A percentile compares a stretch with the other conserved stretches of the same genome.
Evolutionary conservation across 2,888 invertebrate species (phyloP).

Genomic region (Elgonia sp.): DNA sequence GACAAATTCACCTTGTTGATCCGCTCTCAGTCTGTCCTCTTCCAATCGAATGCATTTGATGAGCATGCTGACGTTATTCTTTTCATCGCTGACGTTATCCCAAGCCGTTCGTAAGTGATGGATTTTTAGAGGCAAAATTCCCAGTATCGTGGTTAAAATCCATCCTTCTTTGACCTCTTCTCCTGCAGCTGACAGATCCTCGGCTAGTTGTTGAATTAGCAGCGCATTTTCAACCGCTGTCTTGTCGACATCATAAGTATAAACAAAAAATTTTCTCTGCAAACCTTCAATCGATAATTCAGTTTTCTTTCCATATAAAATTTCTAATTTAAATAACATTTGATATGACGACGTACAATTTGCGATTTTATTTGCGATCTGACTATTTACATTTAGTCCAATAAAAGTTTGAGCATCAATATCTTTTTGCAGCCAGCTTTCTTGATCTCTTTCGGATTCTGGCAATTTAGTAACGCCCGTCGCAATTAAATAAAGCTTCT

Average conservation of each 20-base stretch:
- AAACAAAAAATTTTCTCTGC: constrained; percentile 77
- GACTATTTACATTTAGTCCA: constrained; percentile 77
- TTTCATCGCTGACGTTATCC: constrained; percentile 72
- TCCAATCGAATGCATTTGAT: constrained; percentile 62
- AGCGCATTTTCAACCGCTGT: constrained; percentile 77
- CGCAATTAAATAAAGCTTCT: constrained; percentile 58
- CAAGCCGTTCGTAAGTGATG: constrained; percentile 77
- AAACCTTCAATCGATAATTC: constrained; percentile 74
- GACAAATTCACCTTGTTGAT: background rate
- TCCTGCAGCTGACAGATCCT: constrained; percentile 75
- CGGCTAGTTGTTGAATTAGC: constrained; percentile 66
- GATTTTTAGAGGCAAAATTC: constrained; percentile 76
- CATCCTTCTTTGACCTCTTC: constrained; percentile 46
- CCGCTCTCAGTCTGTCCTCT: constrained; percentile 67
- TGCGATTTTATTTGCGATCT: constrained; percentile 74
- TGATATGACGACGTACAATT: constrained; percentile 71
- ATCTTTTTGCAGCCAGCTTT: constrained; percentile 74
- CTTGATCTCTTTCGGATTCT: constrained; percentile 51
- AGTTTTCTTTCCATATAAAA: constrained; percentile 75
- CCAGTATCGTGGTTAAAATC: constrained; percentile 69
- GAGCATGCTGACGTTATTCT: constrained; percentile 60
- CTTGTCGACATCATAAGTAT: constrained; percentile 74
- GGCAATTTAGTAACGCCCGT: background rate
- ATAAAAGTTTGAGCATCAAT: constrained; percentile 79
- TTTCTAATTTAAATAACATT: constrained; percentile 75